Evolutionary conservation across 2,888 invertebrate species (phyloP).

Genomic region (Cacoxenus indagator): DNA sequence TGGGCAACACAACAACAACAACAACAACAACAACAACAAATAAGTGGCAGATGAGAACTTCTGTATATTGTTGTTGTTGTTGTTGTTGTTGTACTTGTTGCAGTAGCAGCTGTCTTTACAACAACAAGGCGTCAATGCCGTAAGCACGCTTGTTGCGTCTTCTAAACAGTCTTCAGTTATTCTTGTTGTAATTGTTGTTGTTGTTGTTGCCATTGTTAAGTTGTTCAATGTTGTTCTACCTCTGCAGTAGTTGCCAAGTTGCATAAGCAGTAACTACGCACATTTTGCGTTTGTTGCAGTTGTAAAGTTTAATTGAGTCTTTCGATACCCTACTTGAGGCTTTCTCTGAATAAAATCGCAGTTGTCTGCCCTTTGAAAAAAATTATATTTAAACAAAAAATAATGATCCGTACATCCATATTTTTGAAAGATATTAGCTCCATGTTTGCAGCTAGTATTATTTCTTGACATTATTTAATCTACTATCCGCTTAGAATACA

Average conservation of each 20-base stretch:
- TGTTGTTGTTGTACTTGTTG: not conserved
- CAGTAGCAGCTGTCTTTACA: conserved; percentile 23
- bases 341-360: not conserved
- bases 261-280: not conserved
- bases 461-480: too few species aligned
- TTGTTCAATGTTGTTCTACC: not conserved
- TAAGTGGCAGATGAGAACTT: not conserved
- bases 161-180: conserved; percentile 2
- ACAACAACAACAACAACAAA: conserved; percentile 3
- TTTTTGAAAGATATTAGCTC: too few species aligned
- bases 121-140: conserved; percentile 59
- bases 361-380: not conserved
- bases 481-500: too few species aligned
- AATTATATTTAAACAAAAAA: too few species aligned
- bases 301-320: not conserved
- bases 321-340: conserved; percentile 2
- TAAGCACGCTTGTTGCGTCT: conserved; percentile 45
- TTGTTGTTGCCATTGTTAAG: conserved; percentile 56
- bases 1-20: conserved; percentile 28
- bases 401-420: too few species aligned
- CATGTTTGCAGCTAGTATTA: too few species aligned
- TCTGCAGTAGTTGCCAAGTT: too few species aligned
- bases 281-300: conserved; percentile 1
- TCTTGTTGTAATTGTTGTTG: conserved; percentile 44
- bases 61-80: too few species aligned